Base-by-base conservation (phyloP, 2,888 invertebrate species). In the Ochropleura leucogaster region DNA sequence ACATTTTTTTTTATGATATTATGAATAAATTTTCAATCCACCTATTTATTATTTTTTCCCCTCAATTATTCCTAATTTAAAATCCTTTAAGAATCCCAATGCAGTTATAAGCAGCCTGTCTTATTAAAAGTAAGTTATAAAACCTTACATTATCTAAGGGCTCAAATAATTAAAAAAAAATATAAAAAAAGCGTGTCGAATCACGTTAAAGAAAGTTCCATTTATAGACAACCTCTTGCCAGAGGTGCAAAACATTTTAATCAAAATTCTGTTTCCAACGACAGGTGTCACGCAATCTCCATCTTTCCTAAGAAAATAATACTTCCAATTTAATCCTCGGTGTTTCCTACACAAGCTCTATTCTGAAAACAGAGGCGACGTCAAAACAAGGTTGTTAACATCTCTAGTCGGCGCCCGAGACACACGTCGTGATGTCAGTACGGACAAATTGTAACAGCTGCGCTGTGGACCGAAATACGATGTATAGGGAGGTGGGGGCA, bases 351-450 rank as follows among this genome's bases (percentile, higher is more conserved):
- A 84, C 72, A 72, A 77, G 59, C 77, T 77, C 88, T 91, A 89
- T 93, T 94, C 91, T 83, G 91, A 90, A 93, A 94, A 94, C 93
- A 93, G 92, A 90, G 90, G 86, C 86, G 74, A 93, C 90, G 95
- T 96, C 96, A 96, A 94, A 96, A 96, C 95, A 95, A 91, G 90
- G 94, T 94, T 95, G 96, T 96, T 95, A 96, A 96, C 95, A 95
- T 91, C 89, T 77, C 88, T 88, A 82, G 84, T 84, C 88, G 89
- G 89, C 89, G 89, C 88, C 86, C 87, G 83, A 87, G 87, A 90
- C 92, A 90, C 85, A 87, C 88, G 90, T 90, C 91, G 88, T 89
- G 89, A 85, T 90, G 91, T 91, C 91, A 90, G 85, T 83, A 87
- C 85, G 89, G 95, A 96, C 94, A 94, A 92, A 93, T 93, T 90